Evolutionary conservation across 2,113 vertebrate species (phyloP), one percentile per base, ranked within the genome.

Genomic region (Rhizomys pruinosus): DNA sequence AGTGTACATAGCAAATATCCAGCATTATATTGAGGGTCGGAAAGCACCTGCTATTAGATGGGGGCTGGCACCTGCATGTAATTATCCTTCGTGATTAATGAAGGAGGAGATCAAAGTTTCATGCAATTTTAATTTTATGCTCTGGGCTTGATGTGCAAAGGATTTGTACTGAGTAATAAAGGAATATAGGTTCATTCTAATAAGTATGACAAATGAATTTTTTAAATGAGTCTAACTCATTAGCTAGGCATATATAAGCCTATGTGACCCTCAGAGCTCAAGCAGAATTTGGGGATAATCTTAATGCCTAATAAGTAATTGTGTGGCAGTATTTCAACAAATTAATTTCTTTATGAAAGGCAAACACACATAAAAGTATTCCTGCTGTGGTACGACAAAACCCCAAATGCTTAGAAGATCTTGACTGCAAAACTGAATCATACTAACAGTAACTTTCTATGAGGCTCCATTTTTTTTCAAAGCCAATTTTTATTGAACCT

Each of bases 61-160:
- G 89, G 94, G 87, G 66, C 85, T 92, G 92, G 85, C 92, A 96
- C 93, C 94, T 17, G 34, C 73, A 91, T 93, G 44, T 95, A 97
- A 97, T 97, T 96, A 97, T 72, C 44, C 84, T 79, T 93, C 42
- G 7, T 95, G 96, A 97, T 93, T 96, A 96, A 95, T 93, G 91
- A 82, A 89, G 95, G 97, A 97, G 47, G 84, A 96, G 96, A 97
- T 95, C 91, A 97, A 97, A 85, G 94, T 96, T 97, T 98, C 78
- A 94, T 93, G 81, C 85, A 97, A 96, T 74, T 97, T 97, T 96
- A 97, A 97, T 97, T 97, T 98, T 96, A 94, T 94, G 93, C 82
- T 97, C 94, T 92, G 71, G 71, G 93, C 71, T 95, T 97, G 68
- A 97, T 96, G 84, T 95, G 93, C 69, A 95, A 94, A 96, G 94